Evolutionary conservation across 2,113 vertebrate species (phyloP).

Genomic region (Percina caprodes): DNA sequence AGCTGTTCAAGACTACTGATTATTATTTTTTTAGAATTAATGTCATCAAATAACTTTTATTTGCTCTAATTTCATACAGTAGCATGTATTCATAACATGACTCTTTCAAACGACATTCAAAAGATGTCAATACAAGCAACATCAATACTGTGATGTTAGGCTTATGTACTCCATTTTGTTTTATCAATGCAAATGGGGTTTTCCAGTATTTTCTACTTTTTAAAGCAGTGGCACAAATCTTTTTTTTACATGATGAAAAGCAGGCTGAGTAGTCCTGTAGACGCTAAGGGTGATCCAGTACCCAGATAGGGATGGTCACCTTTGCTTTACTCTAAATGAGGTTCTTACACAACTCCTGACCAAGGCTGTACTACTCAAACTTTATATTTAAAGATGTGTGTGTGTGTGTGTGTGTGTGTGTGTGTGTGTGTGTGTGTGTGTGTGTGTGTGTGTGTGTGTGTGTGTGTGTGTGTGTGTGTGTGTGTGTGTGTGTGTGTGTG

Average conservation of each 20-base stretch:
- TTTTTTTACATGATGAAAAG: background rate
- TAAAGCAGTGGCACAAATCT: background rate
- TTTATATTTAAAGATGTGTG: slow-evolving; percentile 75
- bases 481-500: background rate
- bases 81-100: background rate
- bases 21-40: slow-evolving; percentile 23
- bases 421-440: no score
- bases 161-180: background rate
- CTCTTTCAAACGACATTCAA: background rate
- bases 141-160: slow-evolving; percentile 18
- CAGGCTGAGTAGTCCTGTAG: slow-evolving; percentile 1
- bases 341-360: slow-evolving; percentile 24
- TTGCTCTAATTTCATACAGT: background rate
- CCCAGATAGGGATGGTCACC: slow-evolving; percentile 17
- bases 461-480: background rate
- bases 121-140: background rate
- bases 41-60: slow-evolving; percentile 4
- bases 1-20: slow-evolving; percentile 38
- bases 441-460: slow-evolving; percentile 2
- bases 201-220: background rate
- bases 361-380: slow-evolving; percentile 53
- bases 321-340: slow-evolving; percentile 28
- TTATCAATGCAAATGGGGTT: background rate
- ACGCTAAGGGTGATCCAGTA: background rate
- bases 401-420: no score